phyloP scores from a whole-genome alignment of 2,888 invertebrate species.

The Trisateles emortualis region DNA sequence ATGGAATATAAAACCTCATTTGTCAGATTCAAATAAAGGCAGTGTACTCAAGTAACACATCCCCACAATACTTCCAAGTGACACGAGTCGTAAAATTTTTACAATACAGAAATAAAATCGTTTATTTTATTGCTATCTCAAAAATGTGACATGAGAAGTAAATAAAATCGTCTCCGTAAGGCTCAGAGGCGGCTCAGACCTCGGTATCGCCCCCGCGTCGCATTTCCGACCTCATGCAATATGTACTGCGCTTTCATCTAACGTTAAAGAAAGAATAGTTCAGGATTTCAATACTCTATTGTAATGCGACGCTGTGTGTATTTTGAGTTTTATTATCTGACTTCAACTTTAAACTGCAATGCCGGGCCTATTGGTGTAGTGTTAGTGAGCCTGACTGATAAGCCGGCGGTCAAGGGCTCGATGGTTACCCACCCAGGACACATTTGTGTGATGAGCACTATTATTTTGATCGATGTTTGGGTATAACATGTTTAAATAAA shows the following conservation, averaged over 20 bases:
- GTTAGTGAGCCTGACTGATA: too few species aligned
- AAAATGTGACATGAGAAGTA: slow-evolving; percentile 35
- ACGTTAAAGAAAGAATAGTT: slow-evolving; percentile 3
- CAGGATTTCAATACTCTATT: background rate
- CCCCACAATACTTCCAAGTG: slow-evolving; percentile 28
- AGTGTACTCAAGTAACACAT: slow-evolving; percentile 11
- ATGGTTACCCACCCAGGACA: too few species aligned
- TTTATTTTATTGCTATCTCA: slow-evolving; percentile 36
- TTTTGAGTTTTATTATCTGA: background rate
- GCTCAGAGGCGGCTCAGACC: slow-evolving; percentile 13
- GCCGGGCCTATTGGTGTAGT: too few species aligned
- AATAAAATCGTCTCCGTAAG: slow-evolving; percentile 29
- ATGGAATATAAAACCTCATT: slow-evolving; percentile 39
- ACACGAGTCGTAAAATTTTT: slow-evolving; percentile 36
- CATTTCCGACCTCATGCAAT: slow-evolving; percentile 41
- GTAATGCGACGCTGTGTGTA: background rate
- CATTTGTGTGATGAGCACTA: too few species aligned
- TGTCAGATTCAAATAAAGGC: slow-evolving; percentile 16
- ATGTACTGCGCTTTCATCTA: slow-evolving; percentile 27
- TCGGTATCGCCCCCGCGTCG: slow-evolving; percentile 25
- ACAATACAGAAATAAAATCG: slow-evolving; percentile 41
- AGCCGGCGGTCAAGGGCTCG: too few species aligned
- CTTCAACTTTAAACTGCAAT: too few species aligned
- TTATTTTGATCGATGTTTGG: too few species aligned
- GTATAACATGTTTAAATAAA: too few species aligned